Conservation (phyloP, 2,797 vertebrate genomes). For the Propithecus perrieri region DNA sequence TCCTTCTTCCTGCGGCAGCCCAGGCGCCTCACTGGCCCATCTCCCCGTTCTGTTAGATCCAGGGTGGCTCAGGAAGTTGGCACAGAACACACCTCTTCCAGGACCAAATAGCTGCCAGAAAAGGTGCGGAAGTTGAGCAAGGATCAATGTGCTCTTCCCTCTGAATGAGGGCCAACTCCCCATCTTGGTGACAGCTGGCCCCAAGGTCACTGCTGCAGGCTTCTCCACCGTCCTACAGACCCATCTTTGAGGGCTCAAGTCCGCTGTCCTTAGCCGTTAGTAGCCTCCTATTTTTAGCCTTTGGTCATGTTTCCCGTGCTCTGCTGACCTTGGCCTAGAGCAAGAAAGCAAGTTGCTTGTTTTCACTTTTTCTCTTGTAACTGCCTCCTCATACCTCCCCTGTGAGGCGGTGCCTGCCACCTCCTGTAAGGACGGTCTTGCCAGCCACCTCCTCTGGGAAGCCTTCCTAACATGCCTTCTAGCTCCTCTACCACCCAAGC, state of each 20-base stretch:
- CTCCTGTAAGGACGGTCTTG: background rate
- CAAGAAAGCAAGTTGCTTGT: background rate
- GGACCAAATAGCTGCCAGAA: background rate
- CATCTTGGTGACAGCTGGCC: background rate
- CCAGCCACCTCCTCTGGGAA: constrained; percentile 35
- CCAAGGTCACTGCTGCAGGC: background rate
- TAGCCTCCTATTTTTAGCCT: constrained; percentile 37
- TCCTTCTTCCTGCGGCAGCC: background rate
- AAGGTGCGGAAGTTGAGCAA: background rate
- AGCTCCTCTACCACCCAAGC: background rate
- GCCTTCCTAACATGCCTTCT: background rate
- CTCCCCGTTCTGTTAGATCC: background rate
- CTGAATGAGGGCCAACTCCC: background rate
- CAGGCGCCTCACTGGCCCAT: rapidly evolving
- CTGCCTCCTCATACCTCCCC: background rate
- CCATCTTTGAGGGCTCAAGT: background rate
- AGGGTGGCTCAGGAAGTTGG: constrained; percentile 26
- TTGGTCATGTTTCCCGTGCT: background rate
- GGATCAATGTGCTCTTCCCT: background rate
- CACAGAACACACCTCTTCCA: background rate
- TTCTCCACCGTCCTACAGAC: background rate
- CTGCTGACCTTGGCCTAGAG: constrained; percentile 19
- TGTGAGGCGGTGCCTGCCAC: background rate
- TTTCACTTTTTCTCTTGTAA: background rate
- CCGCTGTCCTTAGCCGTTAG: background rate